Percentiles rank a stretch among this genome's conserved stretches.
Conservation (phyloP, 2,797 vertebrate species). For the Peromyscus attwateri region DNA sequence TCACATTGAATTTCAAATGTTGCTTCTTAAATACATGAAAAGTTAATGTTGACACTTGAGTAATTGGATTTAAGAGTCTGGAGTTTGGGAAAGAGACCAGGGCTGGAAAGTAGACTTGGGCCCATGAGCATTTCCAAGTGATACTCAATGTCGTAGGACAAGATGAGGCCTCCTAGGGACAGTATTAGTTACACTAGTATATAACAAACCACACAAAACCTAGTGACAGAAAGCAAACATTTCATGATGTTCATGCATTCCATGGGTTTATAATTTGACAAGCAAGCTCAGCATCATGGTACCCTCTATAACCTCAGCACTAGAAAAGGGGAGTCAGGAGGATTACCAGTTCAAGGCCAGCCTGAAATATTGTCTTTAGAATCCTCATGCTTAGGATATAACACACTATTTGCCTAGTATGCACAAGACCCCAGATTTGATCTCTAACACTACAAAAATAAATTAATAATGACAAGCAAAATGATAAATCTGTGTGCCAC, state of each 20-base stretch:
- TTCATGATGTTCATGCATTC: neutral
- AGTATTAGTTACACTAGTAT: neutral
- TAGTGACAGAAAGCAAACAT: neutral
- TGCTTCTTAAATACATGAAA: neutral
- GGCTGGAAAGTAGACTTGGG: neutral
- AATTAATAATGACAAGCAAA: neutral
- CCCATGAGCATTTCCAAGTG: neutral
- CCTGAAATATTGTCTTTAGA: neutral
- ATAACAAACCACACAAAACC: conserved; percentile 16
- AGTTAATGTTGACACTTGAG: conserved; percentile 10
- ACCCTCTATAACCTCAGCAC: neutral
- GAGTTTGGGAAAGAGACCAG: conserved; percentile 29
- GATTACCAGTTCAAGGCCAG: neutral
- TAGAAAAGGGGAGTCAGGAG: neutral
- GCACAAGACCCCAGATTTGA: neutral
- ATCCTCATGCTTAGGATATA: neutral
- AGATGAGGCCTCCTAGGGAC: neutral
- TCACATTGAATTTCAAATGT: conserved; percentile 28
- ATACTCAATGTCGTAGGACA: neutral
- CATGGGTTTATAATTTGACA: neutral
- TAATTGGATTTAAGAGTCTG: conserved; percentile 51
- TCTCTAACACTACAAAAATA: neutral
- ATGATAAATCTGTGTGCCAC: neutral
- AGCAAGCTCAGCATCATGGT: neutral
- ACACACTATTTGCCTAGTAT: neutral